phyloP scores from a whole-genome alignment of 2,113 vertebrate genomes.

The Cebidichthys violaceus region DNA sequence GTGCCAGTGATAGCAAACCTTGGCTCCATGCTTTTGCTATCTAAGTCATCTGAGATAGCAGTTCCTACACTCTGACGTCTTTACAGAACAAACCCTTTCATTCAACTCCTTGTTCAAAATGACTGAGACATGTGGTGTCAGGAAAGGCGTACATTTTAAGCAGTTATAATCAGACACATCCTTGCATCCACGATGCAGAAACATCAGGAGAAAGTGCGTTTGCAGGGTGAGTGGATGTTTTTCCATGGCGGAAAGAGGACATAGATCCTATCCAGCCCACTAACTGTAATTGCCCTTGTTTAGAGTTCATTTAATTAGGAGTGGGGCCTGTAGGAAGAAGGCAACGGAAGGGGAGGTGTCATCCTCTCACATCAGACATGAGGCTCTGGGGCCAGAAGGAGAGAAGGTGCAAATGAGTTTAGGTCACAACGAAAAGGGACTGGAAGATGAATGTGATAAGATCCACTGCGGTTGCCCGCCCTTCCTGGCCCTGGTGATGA shows the following conservation, averaged over 20 bases:
- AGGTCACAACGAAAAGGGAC: conserved; percentile 43
- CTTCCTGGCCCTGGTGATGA: conserved; percentile 72
- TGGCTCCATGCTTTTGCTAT: conserved; percentile 67
- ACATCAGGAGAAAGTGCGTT: conserved; percentile 31
- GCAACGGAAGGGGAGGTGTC: conserved; percentile 76
- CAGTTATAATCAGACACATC: conserved; percentile 6
- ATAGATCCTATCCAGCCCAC: conserved; percentile 71
- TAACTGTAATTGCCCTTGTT: conserved; percentile 75
- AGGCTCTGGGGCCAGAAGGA: conserved; percentile 52
- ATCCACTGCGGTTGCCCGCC: conserved; percentile 54
- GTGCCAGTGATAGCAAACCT: conserved; percentile 62
- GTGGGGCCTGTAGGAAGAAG: conserved; percentile 43
- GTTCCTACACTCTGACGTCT: conserved; percentile 43
- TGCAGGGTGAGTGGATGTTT: conserved; percentile 62
- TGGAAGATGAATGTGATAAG: conserved; percentile 60
- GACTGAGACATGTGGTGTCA: conserved; percentile 6
- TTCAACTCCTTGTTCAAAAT: conserved; percentile 12
- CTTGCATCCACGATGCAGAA: neutral
- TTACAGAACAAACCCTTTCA: conserved; percentile 34
- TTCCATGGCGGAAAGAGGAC: conserved; percentile 51
- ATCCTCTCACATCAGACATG: conserved; percentile 72
- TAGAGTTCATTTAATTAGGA: conserved; percentile 55
- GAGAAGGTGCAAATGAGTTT: conserved; percentile 68
- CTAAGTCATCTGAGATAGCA: conserved; percentile 67
- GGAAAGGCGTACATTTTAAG: conserved; percentile 9